These are phyloP conservation scores for Temnothorax nylanderi DNA, from an alignment of 1,140 invertebrate species.

Conservation along the genomic window DNA sequence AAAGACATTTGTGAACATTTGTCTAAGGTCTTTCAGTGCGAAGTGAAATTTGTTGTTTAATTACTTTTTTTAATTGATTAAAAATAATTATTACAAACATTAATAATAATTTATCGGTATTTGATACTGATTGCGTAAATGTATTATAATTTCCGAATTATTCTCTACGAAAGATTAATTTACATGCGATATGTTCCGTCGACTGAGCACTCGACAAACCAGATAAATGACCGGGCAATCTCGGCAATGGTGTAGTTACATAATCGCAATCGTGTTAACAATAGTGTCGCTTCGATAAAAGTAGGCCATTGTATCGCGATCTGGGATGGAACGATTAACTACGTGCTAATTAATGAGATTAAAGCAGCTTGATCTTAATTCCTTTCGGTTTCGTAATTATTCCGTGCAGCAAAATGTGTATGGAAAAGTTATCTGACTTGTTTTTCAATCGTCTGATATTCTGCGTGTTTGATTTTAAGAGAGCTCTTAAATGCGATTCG, in stretches of 20 bases:
- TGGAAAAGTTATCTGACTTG: not conserved
- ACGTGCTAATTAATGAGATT: constrained; percentile 72
- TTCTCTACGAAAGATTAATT: constrained; percentile 7
- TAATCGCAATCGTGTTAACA: constrained; percentile 63
- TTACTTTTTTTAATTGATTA: constrained; percentile 2
- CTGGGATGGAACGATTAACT: constrained; percentile 59
- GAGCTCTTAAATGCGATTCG: not conserved
- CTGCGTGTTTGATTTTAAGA: constrained; percentile 32
- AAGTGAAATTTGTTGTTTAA: not conserved
- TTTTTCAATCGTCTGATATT: not conserved
- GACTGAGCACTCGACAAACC: constrained; percentile 13
- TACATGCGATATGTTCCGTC: constrained; percentile 10
- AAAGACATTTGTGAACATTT: not conserved
- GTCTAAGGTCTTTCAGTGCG: not conserved
- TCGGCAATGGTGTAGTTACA: constrained; percentile 28
- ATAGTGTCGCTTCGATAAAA: constrained; percentile 63
- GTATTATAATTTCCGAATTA: not conserved
- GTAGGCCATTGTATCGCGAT: constrained; percentile 77
- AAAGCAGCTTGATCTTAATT: constrained; percentile 62
- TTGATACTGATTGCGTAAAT: not conserved
- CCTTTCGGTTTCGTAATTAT: constrained; percentile 10
- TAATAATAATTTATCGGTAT: constrained; percentile 16
- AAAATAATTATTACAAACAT: not conserved
- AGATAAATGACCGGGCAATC: constrained; percentile 46
- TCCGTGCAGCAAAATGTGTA: not conserved